Base-by-base conservation (phyloP, 2,888 invertebrate species). In the Diadegma fenestrale region DNA sequence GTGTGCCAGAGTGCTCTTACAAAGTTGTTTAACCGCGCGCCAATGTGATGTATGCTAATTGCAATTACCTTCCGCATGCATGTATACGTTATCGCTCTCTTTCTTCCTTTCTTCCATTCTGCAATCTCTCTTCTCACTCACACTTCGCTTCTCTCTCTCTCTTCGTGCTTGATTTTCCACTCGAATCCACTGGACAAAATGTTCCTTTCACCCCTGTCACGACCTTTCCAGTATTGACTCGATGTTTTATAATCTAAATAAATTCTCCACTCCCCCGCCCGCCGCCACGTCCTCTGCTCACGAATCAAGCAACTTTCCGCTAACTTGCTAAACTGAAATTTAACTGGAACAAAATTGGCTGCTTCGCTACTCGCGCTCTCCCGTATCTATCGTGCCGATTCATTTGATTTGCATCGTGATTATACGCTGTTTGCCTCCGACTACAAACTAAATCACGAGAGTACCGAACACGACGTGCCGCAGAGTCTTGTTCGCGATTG, bases 41-140 rank as follows among this genome's bases (percentile, higher is more conserved):
- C 91, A 88, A 89, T 92, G 90, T 92, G 91, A 92, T 92, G 90
- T 92, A 92, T 90, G 93, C 92, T 93, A 93, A 93, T 92, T 93
- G 91, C 93, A 93, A 93, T 93, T 93, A 93, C 91, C 90, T 89
- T 51, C 75, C 22, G 68, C 61, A 73, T 90, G 91, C 91, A 89
- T 90, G 91, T 92, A 75, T 92, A 75, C 82, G 76, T 80, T 82
- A 80, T 80, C 80, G 66, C 69, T 64, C 19, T 54, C 43, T 61
- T 30, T 61, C 73, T 71, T 45, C n/a, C 48, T 68, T 30, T 33
- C 63, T 66, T 61, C 37, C 37, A 37, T 37, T 37, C 37, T 37
- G 37, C 37, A 37, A 37, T 37, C 37, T 61, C 64, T 26, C 17
- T 63, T 54, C 37, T 19, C 58, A 33, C 45, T 26, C 30, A 8